Base-by-base conservation (phyloP, 2,888 invertebrate genomes). In the Sabatieria punctata region DNA sequence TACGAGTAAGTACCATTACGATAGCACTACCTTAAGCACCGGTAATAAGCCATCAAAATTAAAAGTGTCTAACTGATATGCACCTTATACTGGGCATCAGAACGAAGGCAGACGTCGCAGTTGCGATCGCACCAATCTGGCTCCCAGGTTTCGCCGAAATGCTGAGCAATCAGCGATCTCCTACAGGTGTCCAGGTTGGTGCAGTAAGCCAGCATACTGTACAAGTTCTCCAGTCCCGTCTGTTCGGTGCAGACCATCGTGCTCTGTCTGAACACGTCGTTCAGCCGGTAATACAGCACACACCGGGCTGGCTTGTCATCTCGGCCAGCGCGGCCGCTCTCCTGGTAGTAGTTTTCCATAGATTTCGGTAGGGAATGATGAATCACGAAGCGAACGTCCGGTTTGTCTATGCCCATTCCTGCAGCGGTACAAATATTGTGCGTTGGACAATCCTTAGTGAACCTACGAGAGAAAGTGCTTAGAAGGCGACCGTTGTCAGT, bases 361-460 rank as follows among this genome's bases (percentile, higher is more conserved):
- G 85, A 84, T 53, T 75, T 75, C 50, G 73, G 69, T 45, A 74
- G 54, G 0, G 58, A 52, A 41, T 64, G 60, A 51, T 63, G 72
- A 50, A 91, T 83, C 0, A 91, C 85, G 72, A 85, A 89, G 48
- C 85, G 74, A 0, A 89, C 88, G 71, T 89, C 78, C 1, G 86
- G 76, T 68, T 97, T 97, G 68, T 97, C 88, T 55, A 91, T 89
- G 0, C 89, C 89, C 77, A 89, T 79, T 11, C 88, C 88, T 53
- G 42, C 25, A 48, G n/a, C n/a, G n/a, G n/a, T n/a, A n/a, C n/a
- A n/a, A n/a, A n/a, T n/a, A n/a, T n/a, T n/a, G n/a, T n/a, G n/a
- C n/a, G n/a, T n/a, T n/a, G n/a, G n/a, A n/a, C n/a, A n/a, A n/a
- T n/a, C n/a, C n/a, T n/a, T n/a, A n/a, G n/a, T n/a, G n/a, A n/a